These are phyloP conservation scores for Rapana venosa DNA, from an alignment of 2,888 invertebrate species.

Conservation along the genomic window DNA sequence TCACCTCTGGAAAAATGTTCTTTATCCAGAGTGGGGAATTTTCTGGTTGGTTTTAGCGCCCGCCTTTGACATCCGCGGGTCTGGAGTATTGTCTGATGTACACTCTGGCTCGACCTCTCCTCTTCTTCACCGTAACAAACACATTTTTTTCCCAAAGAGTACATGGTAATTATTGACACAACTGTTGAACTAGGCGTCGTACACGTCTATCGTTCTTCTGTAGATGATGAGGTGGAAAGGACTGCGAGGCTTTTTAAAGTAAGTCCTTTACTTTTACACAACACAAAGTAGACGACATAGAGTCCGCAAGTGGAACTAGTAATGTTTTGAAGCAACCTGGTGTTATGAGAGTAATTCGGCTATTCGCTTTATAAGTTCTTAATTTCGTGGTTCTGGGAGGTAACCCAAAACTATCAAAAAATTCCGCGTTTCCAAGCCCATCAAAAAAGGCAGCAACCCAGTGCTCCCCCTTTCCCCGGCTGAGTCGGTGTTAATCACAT, in stretches of 20 bases:
- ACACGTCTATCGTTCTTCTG: background rate
- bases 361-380: background rate
- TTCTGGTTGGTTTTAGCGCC: no score
- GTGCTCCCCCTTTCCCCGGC: background rate
- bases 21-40: no score
- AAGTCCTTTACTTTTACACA: conserved; percentile 17
- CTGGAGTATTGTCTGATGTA: no score
- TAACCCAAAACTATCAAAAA: conserved; percentile 40
- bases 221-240: background rate
- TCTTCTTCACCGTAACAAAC: no score
- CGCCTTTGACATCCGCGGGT: no score
- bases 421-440: background rate
- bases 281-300: conserved; percentile 15
- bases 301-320: conserved; percentile 28
- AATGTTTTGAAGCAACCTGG: background rate
- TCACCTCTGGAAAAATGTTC: no score
- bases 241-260: background rate
- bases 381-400: background rate
- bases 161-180: no score
- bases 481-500: background rate
- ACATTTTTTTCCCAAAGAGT: no score
- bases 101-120: no score
- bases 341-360: background rate
- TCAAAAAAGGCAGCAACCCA: conserved; percentile 23
- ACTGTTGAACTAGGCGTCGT: background rate